Evolutionary conservation across 2,113 vertebrate species (phyloP), one percentile per base, ranked within the genome.

Genomic region (Girardinichthys multiradiatus): DNA sequence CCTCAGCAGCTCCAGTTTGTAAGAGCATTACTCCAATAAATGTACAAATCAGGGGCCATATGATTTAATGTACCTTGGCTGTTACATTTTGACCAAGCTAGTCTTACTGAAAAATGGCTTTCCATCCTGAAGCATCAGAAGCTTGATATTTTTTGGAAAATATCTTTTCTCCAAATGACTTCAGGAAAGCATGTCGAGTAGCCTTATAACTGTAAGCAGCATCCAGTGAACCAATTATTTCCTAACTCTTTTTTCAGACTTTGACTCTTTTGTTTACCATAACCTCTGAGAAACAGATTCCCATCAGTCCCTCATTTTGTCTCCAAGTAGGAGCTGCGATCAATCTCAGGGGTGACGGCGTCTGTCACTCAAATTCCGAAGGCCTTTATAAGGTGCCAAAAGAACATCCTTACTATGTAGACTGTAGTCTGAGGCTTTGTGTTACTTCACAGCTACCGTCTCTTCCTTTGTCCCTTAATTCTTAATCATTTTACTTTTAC

Each of bases 221-320:
- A 4, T 8, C 21, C 59, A 5, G 35, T 27, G n/a, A 37, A 57
- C 1, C 2, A 37, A 63, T 76, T 84, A 62, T 45, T 89, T 74
- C 84, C 68, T 77, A 76, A 62, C 64, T 9, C 35, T 9, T 59
- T n/a, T 31, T 51, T 60, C 62, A 71, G 74, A 76, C 83, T 80
- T 74, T 83, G 80, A 88, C 84, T 81, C 80, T 77, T 77, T 69
- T 6, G 19, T 58, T 59, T 64, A n/a, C n/a, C 59, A 26, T 85
- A 79, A 77, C 80, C 83, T 77, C 80, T 81, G 72, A 81, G 37
- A 58, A 57, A 72, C 76, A 72, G 68, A 10, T 81, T 82, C 64
- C 68, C 67, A 72, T 78, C 79, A 26, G 48, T 28, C 31, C 37
- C 59, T 82, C 59, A 72, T 33, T 14, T n/a, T 3, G 4, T 68